These are phyloP conservation scores for Luscinia megarhynchos DNA, from an alignment of 2,797 vertebrate genomes.

Conservation along the genomic window DNA sequence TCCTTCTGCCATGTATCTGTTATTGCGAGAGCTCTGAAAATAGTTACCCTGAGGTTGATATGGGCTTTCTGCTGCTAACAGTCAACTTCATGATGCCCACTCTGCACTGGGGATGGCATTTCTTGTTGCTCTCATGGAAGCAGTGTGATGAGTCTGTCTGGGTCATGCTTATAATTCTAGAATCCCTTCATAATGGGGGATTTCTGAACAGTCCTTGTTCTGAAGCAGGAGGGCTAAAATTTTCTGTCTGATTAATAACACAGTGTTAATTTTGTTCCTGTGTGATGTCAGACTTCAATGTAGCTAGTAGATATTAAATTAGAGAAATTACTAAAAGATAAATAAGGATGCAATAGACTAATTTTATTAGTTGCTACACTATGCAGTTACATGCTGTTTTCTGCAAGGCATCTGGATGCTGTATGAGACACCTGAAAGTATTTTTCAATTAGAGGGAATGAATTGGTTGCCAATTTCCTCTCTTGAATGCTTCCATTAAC, in stretches of 20 bases:
- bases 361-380: neutral
- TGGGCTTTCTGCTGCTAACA: neutral
- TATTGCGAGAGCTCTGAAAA: neutral
- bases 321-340: neutral
- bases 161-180: neutral
- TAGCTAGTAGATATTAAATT: neutral
- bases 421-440: neutral
- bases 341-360: neutral
- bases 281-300: neutral
- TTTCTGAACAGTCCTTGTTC: neutral
- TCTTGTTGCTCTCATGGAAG: neutral
- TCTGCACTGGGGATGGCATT: neutral
- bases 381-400: neutral
- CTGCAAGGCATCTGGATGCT: neutral
- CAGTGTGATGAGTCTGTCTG: neutral
- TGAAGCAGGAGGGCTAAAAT: neutral
- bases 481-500: conserved; percentile 11
- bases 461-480: conserved; percentile 15
- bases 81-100: neutral
- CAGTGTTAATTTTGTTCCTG: neutral
- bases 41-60: neutral
- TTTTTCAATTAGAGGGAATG: conserved; percentile 25
- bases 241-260: neutral
- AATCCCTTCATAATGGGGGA: neutral
- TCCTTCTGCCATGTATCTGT: neutral